phyloP scores from a whole-genome alignment of 2,797 vertebrate species.

The Coracias cyanogaster region DNA sequence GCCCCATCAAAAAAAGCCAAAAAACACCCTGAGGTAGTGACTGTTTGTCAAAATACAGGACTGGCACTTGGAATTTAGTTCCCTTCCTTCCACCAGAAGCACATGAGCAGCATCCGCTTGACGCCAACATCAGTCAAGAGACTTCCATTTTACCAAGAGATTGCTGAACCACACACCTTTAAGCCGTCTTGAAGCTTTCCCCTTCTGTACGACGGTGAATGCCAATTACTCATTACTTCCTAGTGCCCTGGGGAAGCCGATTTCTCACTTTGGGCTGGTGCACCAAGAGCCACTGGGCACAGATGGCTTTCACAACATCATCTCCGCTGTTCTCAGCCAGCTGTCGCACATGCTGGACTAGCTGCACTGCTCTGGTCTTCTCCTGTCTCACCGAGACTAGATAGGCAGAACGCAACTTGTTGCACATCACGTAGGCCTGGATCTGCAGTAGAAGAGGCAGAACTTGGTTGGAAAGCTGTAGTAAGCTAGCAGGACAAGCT shows the following conservation, averaged over 20 bases:
- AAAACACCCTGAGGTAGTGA: slow-evolving; percentile 77
- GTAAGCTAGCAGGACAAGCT: background rate
- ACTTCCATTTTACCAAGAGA: background rate
- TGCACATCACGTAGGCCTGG: slow-evolving; percentile 90
- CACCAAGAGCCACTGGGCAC: slow-evolving; percentile 92
- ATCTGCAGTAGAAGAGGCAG: slow-evolving; percentile 79
- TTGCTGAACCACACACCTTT: background rate
- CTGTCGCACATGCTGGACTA: slow-evolving; percentile 90
- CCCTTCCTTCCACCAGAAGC: slow-evolving; percentile 46
- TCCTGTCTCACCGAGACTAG: slow-evolving; percentile 94
- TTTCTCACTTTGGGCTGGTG: slow-evolving; percentile 82
- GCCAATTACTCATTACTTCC: slow-evolving; percentile 67
- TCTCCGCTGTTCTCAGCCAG: slow-evolving; percentile 87
- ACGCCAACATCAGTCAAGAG: background rate
- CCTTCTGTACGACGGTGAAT: background rate
- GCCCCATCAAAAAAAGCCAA: background rate
- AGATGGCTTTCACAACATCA: slow-evolving; percentile 91
- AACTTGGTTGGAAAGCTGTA: background rate
- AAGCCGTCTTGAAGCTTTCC: background rate
- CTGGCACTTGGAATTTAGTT: slow-evolving; percentile 78
- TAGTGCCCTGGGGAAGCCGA: slow-evolving; percentile 64
- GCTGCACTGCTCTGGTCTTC: slow-evolving; percentile 78
- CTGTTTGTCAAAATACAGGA: slow-evolving; percentile 60
- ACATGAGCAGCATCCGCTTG: slow-evolving; percentile 24
- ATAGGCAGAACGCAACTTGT: slow-evolving; percentile 93